A percentile compares a stretch with the other conserved stretches of the same genome.
These are phyloP conservation scores for Heliconius hortense DNA, from an alignment of 2,888 invertebrate genomes.

Conservation along the genomic window DNA sequence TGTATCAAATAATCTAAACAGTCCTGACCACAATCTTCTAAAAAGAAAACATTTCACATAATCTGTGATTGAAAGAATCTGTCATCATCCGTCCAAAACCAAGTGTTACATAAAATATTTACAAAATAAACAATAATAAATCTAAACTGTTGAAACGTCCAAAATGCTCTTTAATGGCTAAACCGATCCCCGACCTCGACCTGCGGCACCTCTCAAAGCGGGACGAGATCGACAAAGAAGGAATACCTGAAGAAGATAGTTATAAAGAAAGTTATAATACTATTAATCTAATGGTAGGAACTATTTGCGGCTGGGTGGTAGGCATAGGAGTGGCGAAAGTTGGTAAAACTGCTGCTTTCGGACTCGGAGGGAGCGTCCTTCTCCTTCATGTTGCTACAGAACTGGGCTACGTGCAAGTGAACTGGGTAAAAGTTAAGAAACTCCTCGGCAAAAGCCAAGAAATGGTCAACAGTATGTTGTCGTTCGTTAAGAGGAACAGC, in stretches of 20 bases:
- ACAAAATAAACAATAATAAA: slow-evolving; percentile 4
- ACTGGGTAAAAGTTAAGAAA: slow-evolving; percentile 92
- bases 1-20: background rate
- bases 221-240: slow-evolving; percentile 50
- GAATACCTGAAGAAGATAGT: slow-evolving; percentile 52
- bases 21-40: background rate
- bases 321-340: slow-evolving; percentile 90
- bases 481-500: slow-evolving; percentile 84
- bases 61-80: background rate
- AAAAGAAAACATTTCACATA: background rate
- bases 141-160: background rate
- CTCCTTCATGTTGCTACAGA: slow-evolving; percentile 93
- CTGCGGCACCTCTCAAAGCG: slow-evolving; percentile 50
- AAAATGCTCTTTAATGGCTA: slow-evolving; percentile 60
- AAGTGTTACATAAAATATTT: background rate
- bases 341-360: slow-evolving; percentile 93
- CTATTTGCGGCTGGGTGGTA: slow-evolving; percentile 82
- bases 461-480: slow-evolving; percentile 86
- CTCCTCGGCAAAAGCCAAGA: slow-evolving; percentile 88
- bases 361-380: slow-evolving; percentile 93
- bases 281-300: slow-evolving; percentile 63
- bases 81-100: background rate
- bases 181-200: slow-evolving; percentile 58
- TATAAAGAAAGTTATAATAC: slow-evolving; percentile 55
- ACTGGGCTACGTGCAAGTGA: slow-evolving; percentile 92